Percentiles rank a stretch among this genome's conserved stretches.
Evolutionary conservation across 2,888 invertebrate genomes (phyloP).

Genomic region (Caenorhabditis afra): DNA sequence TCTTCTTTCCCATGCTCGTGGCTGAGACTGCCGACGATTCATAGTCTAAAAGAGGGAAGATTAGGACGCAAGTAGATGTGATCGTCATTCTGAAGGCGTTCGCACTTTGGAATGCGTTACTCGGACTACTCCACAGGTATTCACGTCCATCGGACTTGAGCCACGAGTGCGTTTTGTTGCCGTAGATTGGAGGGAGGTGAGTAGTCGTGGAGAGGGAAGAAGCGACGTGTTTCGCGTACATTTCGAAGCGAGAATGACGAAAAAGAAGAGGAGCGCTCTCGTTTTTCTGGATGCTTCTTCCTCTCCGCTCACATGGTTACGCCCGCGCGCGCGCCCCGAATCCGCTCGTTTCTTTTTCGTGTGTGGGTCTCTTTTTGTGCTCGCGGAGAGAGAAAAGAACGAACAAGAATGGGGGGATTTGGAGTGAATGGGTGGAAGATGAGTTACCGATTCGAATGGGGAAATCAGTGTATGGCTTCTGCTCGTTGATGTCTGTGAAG

Average conservation of each 20-base stretch:
- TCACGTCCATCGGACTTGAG: conserved; percentile 55
- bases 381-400: conserved; percentile 15
- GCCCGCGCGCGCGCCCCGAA: conserved; percentile 6
- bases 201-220: conserved; percentile 23
- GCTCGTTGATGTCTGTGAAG: conserved; percentile 13
- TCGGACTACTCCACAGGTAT: conserved; percentile 62
- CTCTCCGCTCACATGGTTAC: conserved; percentile 59
- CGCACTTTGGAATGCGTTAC: conserved; percentile 15
- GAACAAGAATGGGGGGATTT: background rate
- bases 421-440: background rate
- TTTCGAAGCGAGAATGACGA: conserved; percentile 7
- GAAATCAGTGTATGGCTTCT: conserved; percentile 29
- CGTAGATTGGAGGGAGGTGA: conserved; percentile 56
- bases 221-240: conserved; percentile 35
- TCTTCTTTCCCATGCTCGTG: conserved; percentile 59
- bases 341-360: conserved; percentile 13
- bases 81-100: background rate
- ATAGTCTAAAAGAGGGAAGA: conserved; percentile 47
- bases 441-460: background rate
- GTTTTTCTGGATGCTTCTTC: conserved; percentile 43
- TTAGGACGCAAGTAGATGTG: too few relatives aligned
- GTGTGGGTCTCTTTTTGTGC: background rate
- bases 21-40: conserved; percentile 21
- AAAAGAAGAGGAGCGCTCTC: conserved; percentile 3
- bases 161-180: conserved; percentile 52